Conservation (phyloP, 2,888 invertebrate species). For the Acanthococcus lagerstroemiae region DNA sequence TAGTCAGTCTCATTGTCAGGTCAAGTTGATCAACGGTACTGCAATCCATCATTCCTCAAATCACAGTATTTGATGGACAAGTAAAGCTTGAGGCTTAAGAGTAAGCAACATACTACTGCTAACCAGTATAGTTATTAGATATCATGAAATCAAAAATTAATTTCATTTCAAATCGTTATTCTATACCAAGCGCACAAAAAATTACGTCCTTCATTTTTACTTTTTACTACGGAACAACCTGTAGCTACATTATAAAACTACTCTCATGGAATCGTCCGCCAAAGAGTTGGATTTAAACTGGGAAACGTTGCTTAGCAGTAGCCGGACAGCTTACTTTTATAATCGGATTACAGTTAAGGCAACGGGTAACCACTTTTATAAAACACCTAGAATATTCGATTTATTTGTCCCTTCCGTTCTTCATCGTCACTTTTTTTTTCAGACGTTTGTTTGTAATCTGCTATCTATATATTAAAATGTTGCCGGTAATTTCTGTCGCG, state of each 20-base stretch:
- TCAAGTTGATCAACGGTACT: too few species aligned
- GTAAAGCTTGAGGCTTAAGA: too few species aligned
- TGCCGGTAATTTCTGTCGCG: conserved; percentile 11
- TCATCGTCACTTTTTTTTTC: background rate
- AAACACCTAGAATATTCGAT: conserved; percentile 25
- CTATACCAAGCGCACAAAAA: too few species aligned
- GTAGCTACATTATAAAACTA: background rate
- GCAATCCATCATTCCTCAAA: too few species aligned
- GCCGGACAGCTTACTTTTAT: conserved; percentile 27
- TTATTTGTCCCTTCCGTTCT: conserved; percentile 6
- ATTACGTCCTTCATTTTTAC: background rate
- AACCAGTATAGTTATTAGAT: too few species aligned
- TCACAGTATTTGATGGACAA: too few species aligned
- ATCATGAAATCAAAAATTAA: too few species aligned
- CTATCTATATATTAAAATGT: conserved; percentile 1
- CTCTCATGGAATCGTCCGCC: background rate
- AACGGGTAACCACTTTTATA: conserved; percentile 22
- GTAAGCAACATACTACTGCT: too few species aligned
- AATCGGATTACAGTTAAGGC: conserved; percentile 24
- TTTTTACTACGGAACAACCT: background rate
- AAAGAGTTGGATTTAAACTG: background rate
- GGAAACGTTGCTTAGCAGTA: conserved; percentile 20
- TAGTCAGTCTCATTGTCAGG: too few species aligned
- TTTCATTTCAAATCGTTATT: too few species aligned
- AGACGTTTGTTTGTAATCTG: background rate